Base-by-base conservation (phyloP, 2,888 invertebrate species). In the Aphodius granarius region DNA sequence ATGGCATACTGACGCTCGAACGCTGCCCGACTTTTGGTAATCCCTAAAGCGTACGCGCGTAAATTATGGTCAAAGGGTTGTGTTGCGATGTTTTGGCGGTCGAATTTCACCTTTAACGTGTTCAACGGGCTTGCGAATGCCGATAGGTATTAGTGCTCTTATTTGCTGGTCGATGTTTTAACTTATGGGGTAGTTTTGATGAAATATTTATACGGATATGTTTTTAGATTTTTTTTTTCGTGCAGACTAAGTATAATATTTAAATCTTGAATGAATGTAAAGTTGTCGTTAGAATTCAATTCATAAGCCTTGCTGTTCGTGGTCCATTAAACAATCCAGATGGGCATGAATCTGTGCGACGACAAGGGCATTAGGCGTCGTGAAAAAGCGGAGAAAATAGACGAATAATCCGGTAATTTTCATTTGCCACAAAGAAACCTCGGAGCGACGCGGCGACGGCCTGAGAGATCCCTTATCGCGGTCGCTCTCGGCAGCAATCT, bases 401-500 rank as follows among this genome's bases (percentile, higher is more conserved):
- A 22, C n/a, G 68, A n/a, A 68, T 68, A 68, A 68, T 68, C 68
- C 21, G 68, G 68, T 68, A 68, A 68, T 68, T 68, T 68, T 68
- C 68, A 68, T 68, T 68, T 68, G 43, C 43, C 43, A 43, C 43
- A 43, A 43, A 43, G 43, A 43, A 43, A 43, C 2, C 43, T 43
- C 43, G 43, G 43, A 43, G 43, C 13, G 43, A 13, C 1, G 43
- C 43, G 43, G 43, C 43, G 43, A 9, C 43, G 9, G 43, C 0
- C 43, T 13, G 43, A 43, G 43, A 43, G 43, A 1, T 43, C 22
- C 68, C 68, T 19, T 66, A 20, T 18, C 68, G 19, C 22, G 68
- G 22, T 17, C 16, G 20, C n/a, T 19, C 20, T 22, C n/a, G 68
- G 20, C 17, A 20, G 68, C 68, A 68, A 68, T 68, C 68, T 68